phyloP scores from a whole-genome alignment of 2,888 invertebrate species.

The Panzeria rudis region DNA sequence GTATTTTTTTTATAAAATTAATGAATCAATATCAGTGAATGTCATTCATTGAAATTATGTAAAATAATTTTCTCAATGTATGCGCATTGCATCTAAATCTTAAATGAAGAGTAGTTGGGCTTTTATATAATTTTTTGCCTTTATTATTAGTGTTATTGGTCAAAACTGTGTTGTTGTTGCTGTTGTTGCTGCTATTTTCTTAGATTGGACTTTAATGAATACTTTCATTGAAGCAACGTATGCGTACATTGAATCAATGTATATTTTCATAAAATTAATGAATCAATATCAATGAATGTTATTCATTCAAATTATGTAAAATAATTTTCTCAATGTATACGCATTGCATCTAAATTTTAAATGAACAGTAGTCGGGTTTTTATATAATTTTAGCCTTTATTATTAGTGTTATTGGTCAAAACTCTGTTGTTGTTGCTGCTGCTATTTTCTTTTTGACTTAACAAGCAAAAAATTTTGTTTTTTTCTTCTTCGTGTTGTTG shows the following conservation, averaged over 20 bases:
- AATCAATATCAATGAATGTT: too few relatives aligned
- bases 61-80: too few relatives aligned
- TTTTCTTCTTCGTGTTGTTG: constrained; percentile 6
- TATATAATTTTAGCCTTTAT: constrained; percentile 30
- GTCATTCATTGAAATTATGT: too few relatives aligned
- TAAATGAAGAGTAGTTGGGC: background rate
- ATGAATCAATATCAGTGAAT: too few relatives aligned
- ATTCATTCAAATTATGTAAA: too few relatives aligned
- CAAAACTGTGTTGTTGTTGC: constrained; percentile 12
- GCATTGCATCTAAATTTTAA: background rate
- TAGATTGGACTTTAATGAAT: too few relatives aligned
- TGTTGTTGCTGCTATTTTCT: constrained; percentile 44
- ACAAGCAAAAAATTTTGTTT: constrained; percentile 43
- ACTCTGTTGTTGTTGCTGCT: constrained; percentile 15
- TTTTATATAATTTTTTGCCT: constrained; percentile 25
- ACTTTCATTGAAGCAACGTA: too few relatives aligned
- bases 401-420: constrained; percentile 5
- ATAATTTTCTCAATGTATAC: too few relatives aligned
- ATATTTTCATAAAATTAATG: too few relatives aligned
- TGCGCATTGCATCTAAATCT: background rate
- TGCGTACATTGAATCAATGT: too few relatives aligned
- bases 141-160: constrained; percentile 18
- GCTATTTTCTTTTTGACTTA: constrained; percentile 61
- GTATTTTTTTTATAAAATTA: too few relatives aligned
- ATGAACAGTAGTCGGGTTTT: background rate